These are phyloP conservation scores for Limanda limanda DNA, from an alignment of 2,113 vertebrate species.

Conservation along the genomic window DNA sequence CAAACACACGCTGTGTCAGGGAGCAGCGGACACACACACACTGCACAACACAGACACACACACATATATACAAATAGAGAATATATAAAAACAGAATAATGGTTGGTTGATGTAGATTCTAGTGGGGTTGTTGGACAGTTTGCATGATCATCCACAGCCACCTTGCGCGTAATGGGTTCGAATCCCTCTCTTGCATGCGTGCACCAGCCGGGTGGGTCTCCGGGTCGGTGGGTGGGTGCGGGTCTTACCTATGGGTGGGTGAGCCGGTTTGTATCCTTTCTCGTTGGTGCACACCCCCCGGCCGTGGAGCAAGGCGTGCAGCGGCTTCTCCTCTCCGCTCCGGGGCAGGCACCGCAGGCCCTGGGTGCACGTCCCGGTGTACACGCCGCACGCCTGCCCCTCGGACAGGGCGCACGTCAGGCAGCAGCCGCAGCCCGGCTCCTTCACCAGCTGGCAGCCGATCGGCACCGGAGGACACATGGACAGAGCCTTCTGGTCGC, in stretches of 20 bases:
- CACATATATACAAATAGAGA: no score
- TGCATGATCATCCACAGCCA: not conserved
- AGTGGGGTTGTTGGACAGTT: no score
- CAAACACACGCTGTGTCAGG: conserved; percentile 52
- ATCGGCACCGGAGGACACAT: conserved; percentile 92
- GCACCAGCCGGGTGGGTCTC: not conserved
- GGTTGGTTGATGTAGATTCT: no score
- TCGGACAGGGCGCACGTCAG: conserved; percentile 95
- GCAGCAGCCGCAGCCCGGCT: conserved; percentile 98
- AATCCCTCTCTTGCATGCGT: conserved; percentile 12
- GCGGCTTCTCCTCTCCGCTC: conserved; percentile 96
- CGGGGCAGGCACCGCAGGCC: conserved; percentile 94
- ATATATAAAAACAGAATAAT: not conserved
- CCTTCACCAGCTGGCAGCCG: conserved; percentile 96
- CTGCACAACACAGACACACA: not conserved
- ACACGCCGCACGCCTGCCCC: conserved; percentile 95
- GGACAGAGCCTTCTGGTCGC: conserved; percentile 94
- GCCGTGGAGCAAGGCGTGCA: conserved; percentile 96
- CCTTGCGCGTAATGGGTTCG: not conserved
- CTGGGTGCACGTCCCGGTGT: conserved; percentile 95
- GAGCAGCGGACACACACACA: conserved; percentile 4
- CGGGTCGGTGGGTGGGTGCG: no score
- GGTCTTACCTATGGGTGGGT: conserved; percentile 87
- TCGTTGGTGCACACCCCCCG: conserved; percentile 95
- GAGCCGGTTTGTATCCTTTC: conserved; percentile 92